phyloP scores from a whole-genome alignment of 2,113 vertebrate species.

The Oxygymnocypris stewartii region DNA sequence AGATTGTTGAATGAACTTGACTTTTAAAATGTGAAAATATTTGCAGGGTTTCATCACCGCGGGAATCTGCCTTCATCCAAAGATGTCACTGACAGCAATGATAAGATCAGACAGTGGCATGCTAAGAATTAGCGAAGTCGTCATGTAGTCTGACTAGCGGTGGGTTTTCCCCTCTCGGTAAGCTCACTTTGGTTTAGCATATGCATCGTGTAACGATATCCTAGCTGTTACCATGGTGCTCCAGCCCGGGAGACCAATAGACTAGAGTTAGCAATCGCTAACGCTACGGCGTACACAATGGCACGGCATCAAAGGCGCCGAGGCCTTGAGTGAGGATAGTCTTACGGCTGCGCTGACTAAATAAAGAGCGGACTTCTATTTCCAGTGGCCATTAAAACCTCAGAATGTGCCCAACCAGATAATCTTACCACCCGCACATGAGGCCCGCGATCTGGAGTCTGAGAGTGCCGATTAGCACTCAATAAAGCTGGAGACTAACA shows the following conservation, averaged over 20 bases:
- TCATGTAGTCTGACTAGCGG: constrained; percentile 34
- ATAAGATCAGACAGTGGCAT: constrained; percentile 20
- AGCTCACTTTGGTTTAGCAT: constrained; percentile 8
- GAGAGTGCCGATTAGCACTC: background rate
- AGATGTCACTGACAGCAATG: constrained; percentile 27
- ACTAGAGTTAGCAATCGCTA: constrained; percentile 30
- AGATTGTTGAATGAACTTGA: background rate
- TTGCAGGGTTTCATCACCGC: background rate
- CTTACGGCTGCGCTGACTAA: background rate
- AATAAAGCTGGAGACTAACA: constrained; percentile 32
- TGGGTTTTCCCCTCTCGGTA: constrained; percentile 6
- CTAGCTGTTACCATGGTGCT: constrained; percentile 24
- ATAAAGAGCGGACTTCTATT: constrained; percentile 19
- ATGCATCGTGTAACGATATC: constrained; percentile 41
- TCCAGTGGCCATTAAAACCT: constrained; percentile 28
- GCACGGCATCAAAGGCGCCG: constrained; percentile 19
- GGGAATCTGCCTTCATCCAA: background rate
- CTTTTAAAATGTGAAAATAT: background rate
- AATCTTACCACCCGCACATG: background rate
- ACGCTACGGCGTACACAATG: constrained; percentile 34
- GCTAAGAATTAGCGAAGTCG: constrained; percentile 40
- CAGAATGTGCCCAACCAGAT: constrained; percentile 38
- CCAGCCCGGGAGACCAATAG: background rate
- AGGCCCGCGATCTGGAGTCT: constrained; percentile 16
- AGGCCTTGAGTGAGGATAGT: constrained; percentile 29